Evolutionary conservation across 1,140 invertebrate genomes (phyloP).

Genomic region (Polypedilum vanderplanki): DNA sequence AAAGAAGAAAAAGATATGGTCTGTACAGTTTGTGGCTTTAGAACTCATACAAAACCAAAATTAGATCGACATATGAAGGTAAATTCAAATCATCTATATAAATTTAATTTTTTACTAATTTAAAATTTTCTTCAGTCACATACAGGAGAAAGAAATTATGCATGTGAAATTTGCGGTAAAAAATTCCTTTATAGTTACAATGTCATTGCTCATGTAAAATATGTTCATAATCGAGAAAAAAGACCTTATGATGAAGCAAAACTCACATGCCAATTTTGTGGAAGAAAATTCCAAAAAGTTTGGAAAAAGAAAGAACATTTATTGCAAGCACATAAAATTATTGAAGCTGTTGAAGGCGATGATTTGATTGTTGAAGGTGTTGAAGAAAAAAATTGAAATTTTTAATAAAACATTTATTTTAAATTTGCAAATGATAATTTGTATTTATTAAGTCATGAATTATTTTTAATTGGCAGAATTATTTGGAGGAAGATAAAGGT

Average conservation of each 20-base stretch:
- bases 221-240: neutral
- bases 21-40: neutral
- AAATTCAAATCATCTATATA: too few species aligned
- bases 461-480: too few species aligned
- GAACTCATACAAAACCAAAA: constrained; percentile 18
- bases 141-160: constrained; percentile 48
- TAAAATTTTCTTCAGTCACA: neutral
- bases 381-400: neutral
- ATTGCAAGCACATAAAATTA: neutral
- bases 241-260: neutral
- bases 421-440: too few species aligned
- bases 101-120: too few species aligned
- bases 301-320: constrained; percentile 4
- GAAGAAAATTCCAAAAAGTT: neutral
- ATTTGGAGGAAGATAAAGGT: too few species aligned
- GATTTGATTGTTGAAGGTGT: neutral
- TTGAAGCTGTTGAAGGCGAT: neutral
- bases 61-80: constrained; percentile 4
- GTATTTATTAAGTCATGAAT: too few species aligned
- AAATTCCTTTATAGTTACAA: constrained; percentile 2
- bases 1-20: neutral
- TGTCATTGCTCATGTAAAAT: neutral
- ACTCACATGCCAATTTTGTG: neutral
- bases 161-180: constrained; percentile 69
- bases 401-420: too few species aligned